These are phyloP conservation scores for Ypsolopha sequella DNA, from an alignment of 2,888 invertebrate genomes.

Conservation along the genomic window DNA sequence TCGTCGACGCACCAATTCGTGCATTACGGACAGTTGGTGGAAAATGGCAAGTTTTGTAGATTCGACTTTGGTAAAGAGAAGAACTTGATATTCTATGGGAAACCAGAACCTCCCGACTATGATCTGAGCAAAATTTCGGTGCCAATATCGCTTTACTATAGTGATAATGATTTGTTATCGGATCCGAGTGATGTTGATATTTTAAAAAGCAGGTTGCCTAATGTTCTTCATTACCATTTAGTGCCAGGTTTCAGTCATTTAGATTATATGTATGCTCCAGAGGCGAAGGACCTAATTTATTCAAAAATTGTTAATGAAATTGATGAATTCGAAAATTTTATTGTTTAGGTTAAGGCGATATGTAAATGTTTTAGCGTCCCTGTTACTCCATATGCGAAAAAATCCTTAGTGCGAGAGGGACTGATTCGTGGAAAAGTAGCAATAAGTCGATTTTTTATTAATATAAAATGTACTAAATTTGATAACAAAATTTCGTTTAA, in stretches of 20 bases:
- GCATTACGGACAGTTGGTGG: conserved; percentile 47
- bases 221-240: conserved; percentile 52
- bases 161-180: conserved; percentile 56
- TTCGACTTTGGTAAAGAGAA: conserved; percentile 31
- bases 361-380: no score
- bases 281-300: conserved; percentile 67
- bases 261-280: conserved; percentile 74
- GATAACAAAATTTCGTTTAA: no score
- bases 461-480: no score
- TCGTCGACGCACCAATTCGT: conserved; percentile 62
- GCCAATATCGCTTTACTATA: conserved; percentile 39
- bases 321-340: conserved; percentile 13
- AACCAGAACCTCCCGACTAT: conserved; percentile 36
- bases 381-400: no score
- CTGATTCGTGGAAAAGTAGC: no score
- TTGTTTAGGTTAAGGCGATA: no score
- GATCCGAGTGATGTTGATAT: conserved; percentile 56
- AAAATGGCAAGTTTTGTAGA: conserved; percentile 37
- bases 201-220: conserved; percentile 48
- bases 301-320: conserved; percentile 35
- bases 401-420: no score
- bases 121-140: conserved; percentile 26
- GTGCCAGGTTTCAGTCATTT: conserved; percentile 73
- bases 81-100: conserved; percentile 53
- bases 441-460: no score